These are phyloP conservation scores for Archivesica marissinica DNA, from an alignment of 1,140 invertebrate species.

Conservation along the genomic window DNA sequence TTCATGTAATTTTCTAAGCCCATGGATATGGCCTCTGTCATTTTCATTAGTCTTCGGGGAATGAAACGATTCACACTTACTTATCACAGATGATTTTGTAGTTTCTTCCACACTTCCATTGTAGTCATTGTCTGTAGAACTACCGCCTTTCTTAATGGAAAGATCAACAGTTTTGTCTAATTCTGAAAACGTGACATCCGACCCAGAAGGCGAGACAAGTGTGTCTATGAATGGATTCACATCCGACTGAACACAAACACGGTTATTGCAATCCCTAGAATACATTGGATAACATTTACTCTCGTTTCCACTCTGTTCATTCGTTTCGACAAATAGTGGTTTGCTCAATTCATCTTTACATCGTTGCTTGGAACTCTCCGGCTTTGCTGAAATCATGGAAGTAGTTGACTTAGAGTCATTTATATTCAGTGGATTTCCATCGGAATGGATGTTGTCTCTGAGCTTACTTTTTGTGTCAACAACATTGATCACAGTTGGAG, in stretches of 20 bases:
- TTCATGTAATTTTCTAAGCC: not conserved
- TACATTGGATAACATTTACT: not conserved
- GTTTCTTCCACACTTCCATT: not conserved
- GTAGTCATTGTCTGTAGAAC: not conserved
- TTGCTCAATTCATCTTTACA: not conserved
- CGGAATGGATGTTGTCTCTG: not conserved
- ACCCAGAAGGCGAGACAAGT: not conserved
- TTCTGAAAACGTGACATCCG: not conserved
- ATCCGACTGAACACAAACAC: constrained; percentile 6
- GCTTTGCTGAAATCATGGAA: not conserved
- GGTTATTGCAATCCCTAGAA: constrained; percentile 26
- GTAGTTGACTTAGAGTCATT: not conserved
- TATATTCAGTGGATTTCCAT: not conserved
- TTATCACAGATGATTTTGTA: not conserved
- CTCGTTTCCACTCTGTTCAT: not conserved
- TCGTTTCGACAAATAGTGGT: not conserved
- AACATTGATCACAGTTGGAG: constrained; percentile 43
- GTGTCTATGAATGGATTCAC: not conserved
- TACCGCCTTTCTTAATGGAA: constrained; percentile 1
- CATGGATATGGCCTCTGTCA: not conserved
- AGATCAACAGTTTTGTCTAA: constrained; percentile 18
- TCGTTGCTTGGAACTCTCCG: constrained; percentile 1
- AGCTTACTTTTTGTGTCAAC: constrained; percentile 7
- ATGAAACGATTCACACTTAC: not conserved
- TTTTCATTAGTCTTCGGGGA: not conserved